Evolutionary conservation across 2,113 vertebrate genomes (phyloP).

Genomic region (Malurus elegans): DNA sequence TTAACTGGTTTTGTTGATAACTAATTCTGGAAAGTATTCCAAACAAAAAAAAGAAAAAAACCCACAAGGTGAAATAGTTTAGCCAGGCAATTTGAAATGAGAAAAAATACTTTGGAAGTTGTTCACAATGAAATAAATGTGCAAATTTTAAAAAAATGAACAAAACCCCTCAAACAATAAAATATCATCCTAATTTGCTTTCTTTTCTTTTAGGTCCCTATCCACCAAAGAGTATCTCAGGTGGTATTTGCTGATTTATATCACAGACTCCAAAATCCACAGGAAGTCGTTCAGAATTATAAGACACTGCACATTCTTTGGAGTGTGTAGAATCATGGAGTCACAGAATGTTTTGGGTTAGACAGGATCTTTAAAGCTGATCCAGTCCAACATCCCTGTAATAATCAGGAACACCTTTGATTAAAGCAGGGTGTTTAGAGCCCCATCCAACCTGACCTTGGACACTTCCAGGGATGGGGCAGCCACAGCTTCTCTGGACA

Average conservation of each 20-base stretch:
- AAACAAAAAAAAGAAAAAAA: constrained; percentile 19
- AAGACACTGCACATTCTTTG: background rate
- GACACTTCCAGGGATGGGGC: background rate
- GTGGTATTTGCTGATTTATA: background rate
- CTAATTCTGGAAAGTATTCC: constrained; percentile 68
- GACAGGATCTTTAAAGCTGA: background rate
- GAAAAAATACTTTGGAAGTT: constrained; percentile 41
- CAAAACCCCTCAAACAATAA: background rate
- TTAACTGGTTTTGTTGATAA: constrained; percentile 72
- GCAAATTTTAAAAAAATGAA: background rate
- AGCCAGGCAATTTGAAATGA: background rate
- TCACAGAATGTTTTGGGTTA: background rate
- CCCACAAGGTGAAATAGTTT: constrained; percentile 35
- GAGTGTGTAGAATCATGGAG: background rate
- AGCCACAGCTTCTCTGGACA: background rate
- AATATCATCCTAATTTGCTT: background rate
- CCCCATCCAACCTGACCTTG: background rate
- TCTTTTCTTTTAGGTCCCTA: background rate
- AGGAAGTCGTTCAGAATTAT: background rate
- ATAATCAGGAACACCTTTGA: background rate
- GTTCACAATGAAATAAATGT: background rate
- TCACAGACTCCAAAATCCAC: background rate
- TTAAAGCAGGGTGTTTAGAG: background rate
- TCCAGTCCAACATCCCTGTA: background rate
- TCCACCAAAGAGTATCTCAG: background rate